These are phyloP conservation scores for Parapsyche elsis DNA, from an alignment of 1,140 invertebrate species.

Conservation along the genomic window DNA sequence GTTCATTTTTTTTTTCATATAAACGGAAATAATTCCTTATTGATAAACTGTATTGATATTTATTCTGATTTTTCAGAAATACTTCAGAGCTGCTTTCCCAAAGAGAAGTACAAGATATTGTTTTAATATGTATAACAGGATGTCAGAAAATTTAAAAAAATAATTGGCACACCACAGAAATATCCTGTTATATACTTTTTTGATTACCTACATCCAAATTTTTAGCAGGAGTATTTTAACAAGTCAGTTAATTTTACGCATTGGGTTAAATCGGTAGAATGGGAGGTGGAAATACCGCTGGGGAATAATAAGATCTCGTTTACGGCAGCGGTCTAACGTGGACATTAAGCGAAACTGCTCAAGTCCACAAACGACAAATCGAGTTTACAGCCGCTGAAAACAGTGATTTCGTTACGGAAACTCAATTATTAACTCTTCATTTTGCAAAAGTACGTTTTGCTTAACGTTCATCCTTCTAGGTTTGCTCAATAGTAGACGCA, in stretches of 20 bases:
- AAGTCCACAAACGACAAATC: neutral
- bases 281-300: neutral
- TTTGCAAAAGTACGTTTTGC: too few species aligned
- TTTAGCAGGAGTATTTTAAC: neutral
- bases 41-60: too few species aligned
- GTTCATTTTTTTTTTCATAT: neutral
- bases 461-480: too few species aligned
- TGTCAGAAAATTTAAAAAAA: too few species aligned
- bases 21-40: too few species aligned
- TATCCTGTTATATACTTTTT: too few species aligned
- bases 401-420: too few species aligned
- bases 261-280: neutral
- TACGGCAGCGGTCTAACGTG: neutral
- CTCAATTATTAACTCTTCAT: too few species aligned
- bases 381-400: too few species aligned
- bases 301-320: constrained; percentile 27
- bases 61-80: neutral
- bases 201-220: neutral
- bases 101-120: neutral
- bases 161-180: too few species aligned
- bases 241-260: constrained; percentile 2
- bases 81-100: neutral
- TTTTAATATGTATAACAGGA: neutral
- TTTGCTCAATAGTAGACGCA: too few species aligned
- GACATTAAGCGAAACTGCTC: neutral